Conservation (phyloP, 2,888 invertebrate species). For the Idaea dimidiata region DNA sequence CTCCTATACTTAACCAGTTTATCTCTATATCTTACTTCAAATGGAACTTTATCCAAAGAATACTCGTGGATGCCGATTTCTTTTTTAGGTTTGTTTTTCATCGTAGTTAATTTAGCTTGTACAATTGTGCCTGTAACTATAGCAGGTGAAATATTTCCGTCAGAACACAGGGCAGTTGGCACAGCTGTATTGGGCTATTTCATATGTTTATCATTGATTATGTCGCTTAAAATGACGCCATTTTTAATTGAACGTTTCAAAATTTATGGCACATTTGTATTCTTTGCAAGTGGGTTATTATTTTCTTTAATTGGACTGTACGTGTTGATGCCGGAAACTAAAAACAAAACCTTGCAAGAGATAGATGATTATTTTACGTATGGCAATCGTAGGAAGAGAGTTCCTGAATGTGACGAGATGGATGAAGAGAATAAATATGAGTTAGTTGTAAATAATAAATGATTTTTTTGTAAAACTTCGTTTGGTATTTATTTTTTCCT, state of each 20-base stretch:
- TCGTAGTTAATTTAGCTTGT: slow-evolving; percentile 57
- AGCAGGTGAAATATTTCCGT: slow-evolving; percentile 58
- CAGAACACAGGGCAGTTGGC: slow-evolving; percentile 52
- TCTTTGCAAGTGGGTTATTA: slow-evolving; percentile 31
- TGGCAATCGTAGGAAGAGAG: background rate
- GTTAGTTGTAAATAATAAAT: no score
- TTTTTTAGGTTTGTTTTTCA: slow-evolving; percentile 48
- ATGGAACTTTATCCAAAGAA: slow-evolving; percentile 34
- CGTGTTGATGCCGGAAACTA: slow-evolving; percentile 40
- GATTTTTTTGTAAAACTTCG: no score
- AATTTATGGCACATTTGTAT: slow-evolving; percentile 41
- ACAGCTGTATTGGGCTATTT: slow-evolving; percentile 40
- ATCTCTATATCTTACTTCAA: slow-evolving; percentile 42
- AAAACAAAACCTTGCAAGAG: slow-evolving; percentile 19
- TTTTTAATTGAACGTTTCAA: slow-evolving; percentile 31
- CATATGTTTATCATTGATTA: slow-evolving; percentile 39
- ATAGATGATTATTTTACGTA: slow-evolving; percentile 10
- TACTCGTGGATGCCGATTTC: slow-evolving; percentile 42
- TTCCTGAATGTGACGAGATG: no score
- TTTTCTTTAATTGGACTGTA: slow-evolving; percentile 33
- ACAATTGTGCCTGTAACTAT: slow-evolving; percentile 56
- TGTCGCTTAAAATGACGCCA: slow-evolving; percentile 47
- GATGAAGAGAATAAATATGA: no score
- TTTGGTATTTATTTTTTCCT: no score
- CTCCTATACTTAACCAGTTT: slow-evolving; percentile 40